These are phyloP conservation scores for Mesochorus sp. DNA, from an alignment of 2,888 invertebrate genomes.

Conservation along the genomic window DNA sequence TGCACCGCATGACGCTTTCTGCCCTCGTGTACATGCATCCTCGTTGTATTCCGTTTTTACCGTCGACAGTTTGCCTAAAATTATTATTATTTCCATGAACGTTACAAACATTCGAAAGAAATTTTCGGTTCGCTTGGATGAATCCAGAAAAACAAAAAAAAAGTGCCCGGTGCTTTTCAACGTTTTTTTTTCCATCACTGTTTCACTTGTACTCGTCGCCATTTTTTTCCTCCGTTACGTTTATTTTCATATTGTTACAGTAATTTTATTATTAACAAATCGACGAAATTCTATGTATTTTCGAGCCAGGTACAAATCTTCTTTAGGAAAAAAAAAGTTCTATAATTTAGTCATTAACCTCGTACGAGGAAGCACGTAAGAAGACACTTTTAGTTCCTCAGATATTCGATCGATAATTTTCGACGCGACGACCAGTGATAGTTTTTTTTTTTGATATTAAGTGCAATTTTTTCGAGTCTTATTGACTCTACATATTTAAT, in stretches of 20 bases:
- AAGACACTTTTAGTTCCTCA: constrained; percentile 29
- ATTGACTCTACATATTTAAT: no score
- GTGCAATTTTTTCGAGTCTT: no score
- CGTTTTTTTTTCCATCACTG: neutral
- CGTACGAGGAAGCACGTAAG: constrained; percentile 15
- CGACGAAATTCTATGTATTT: no score
- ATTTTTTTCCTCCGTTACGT: neutral
- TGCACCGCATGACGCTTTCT: constrained; percentile 82
- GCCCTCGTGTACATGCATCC: constrained; percentile 80
- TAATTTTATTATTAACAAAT: constrained; percentile 5
- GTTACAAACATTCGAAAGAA: neutral
- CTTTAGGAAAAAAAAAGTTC: neutral
- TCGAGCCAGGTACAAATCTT: neutral
- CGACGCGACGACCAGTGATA: constrained; percentile 18
- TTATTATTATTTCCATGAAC: constrained; percentile 39
- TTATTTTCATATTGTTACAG: neutral
- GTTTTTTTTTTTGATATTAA: constrained; percentile 5
- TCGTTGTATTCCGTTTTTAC: constrained; percentile 79
- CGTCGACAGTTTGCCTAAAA: constrained; percentile 74
- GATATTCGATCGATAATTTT: constrained; percentile 20
- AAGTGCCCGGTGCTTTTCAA: neutral
- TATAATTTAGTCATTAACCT: neutral
- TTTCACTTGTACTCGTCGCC: neutral
- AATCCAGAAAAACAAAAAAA: constrained; percentile 11
- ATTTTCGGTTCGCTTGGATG: no score